Evolutionary conservation across 2,888 invertebrate genomes (phyloP).

Genomic region (Papilio protenor): DNA sequence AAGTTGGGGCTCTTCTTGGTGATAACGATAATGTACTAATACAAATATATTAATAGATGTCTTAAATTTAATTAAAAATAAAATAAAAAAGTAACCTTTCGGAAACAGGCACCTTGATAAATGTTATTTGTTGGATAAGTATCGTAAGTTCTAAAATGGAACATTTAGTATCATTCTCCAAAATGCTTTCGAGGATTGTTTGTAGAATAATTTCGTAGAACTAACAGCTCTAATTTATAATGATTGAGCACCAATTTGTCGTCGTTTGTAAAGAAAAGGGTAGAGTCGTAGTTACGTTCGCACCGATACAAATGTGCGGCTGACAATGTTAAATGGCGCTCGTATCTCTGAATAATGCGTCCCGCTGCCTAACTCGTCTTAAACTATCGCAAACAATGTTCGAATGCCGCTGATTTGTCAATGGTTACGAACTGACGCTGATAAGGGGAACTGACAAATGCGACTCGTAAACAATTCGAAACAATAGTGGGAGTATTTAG

Average conservation of each 20-base stretch:
- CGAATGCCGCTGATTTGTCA: constrained; percentile 74
- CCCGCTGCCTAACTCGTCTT: constrained; percentile 71
- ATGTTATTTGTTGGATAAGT: neutral
- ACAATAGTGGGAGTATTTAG: constrained; percentile 46
- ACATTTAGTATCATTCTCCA: neutral
- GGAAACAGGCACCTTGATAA: neutral
- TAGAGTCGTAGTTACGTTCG: constrained; percentile 49
- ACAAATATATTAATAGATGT: neutral
- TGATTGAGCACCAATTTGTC: constrained; percentile 47
- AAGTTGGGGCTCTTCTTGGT: no score
- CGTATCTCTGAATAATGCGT: constrained; percentile 75
- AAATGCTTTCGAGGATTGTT: constrained; percentile 4
- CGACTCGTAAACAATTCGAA: constrained; percentile 60
- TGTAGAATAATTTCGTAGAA: constrained; percentile 24
- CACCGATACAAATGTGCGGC: constrained; percentile 78
- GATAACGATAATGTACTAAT: no score
- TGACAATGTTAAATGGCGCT: constrained; percentile 78
- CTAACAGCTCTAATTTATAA: constrained; percentile 43
- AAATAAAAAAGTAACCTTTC: no score
- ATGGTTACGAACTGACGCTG: constrained; percentile 52
- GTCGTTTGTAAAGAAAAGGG: constrained; percentile 42
- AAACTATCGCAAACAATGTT: constrained; percentile 76
- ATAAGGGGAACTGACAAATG: constrained; percentile 63
- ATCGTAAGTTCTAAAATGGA: neutral
- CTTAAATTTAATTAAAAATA: neutral